These are phyloP conservation scores for Rutilus rutilus DNA, from an alignment of 2,113 vertebrate species.

Conservation along the genomic window DNA sequence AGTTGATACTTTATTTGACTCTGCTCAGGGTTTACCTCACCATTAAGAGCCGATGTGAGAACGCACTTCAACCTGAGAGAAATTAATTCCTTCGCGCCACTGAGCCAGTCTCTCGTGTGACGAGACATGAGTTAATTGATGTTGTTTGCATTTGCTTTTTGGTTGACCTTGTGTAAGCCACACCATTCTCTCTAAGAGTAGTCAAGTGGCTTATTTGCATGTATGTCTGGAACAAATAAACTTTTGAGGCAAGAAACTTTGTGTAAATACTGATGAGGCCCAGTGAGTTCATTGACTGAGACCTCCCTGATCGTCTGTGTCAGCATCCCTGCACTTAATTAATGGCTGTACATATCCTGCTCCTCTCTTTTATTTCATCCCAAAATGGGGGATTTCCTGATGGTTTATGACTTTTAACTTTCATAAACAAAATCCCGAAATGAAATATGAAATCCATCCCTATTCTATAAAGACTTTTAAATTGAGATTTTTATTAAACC, in stretches of 20 bases:
- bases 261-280: constrained; percentile 43
- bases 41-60: constrained; percentile 6
- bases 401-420: constrained; percentile 19
- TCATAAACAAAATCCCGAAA: constrained; percentile 49
- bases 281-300: constrained; percentile 59
- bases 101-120: background rate
- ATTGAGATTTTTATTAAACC: background rate
- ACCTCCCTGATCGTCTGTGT: constrained; percentile 53
- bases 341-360: constrained; percentile 58
- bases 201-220: constrained; percentile 48
- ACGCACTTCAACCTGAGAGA: background rate
- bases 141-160: constrained; percentile 19
- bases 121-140: constrained; percentile 15
- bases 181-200: constrained; percentile 7
- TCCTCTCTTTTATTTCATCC: constrained; percentile 55
- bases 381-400: constrained; percentile 30
- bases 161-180: constrained; percentile 31
- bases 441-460: constrained; percentile 33
- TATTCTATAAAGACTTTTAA: constrained; percentile 8
- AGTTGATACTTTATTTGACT: constrained; percentile 40
- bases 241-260: constrained; percentile 39
- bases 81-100: background rate
- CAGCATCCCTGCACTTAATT: constrained; percentile 54
- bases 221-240: constrained; percentile 54
- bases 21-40: constrained; percentile 16